A percentile compares a stretch with the other conserved stretches of the same genome.
These are phyloP conservation scores for Pachypanchax playfairii DNA, from an alignment of 2,113 vertebrate genomes.

Conservation along the genomic window DNA sequence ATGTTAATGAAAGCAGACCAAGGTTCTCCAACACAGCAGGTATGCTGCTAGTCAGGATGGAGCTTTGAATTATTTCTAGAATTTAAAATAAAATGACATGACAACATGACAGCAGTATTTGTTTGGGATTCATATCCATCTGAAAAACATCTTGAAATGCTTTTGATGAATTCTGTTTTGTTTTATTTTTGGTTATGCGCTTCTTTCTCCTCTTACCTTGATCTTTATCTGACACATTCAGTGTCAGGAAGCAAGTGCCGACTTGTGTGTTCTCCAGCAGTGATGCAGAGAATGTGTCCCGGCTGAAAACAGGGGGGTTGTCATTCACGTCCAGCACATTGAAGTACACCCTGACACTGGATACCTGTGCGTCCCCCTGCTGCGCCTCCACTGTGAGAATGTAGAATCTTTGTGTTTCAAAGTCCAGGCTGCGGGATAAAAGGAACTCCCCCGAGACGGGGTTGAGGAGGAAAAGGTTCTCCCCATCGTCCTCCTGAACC, in stretches of 20 bases:
- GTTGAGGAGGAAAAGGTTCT: conserved; percentile 78
- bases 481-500: conserved; percentile 78
- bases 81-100: too few species aligned
- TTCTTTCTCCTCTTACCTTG: conserved; percentile 74
- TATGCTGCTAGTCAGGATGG: too few species aligned
- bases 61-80: too few species aligned
- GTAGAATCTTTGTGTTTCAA: conserved; percentile 74
- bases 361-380: conserved; percentile 53
- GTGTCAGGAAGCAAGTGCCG: conserved; percentile 71
- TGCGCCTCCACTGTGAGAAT: conserved; percentile 72
- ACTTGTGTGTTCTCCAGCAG: conserved; percentile 65
- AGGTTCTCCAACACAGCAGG: too few species aligned
- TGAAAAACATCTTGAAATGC: background rate
- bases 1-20: too few species aligned
- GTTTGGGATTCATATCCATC: too few species aligned
- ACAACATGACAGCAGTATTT: too few species aligned
- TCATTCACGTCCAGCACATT: conserved; percentile 80
- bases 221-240: conserved; percentile 78
- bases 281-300: conserved; percentile 47
- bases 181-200: too few species aligned
- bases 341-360: conserved; percentile 77
- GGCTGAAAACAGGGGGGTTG: conserved; percentile 76
- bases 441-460: conserved; percentile 78
- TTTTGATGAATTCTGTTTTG: too few species aligned
- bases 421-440: conserved; percentile 79